These are phyloP conservation scores for Loris lydekkerianus DNA, from an alignment of 2,797 vertebrate species.

Conservation along the genomic window DNA sequence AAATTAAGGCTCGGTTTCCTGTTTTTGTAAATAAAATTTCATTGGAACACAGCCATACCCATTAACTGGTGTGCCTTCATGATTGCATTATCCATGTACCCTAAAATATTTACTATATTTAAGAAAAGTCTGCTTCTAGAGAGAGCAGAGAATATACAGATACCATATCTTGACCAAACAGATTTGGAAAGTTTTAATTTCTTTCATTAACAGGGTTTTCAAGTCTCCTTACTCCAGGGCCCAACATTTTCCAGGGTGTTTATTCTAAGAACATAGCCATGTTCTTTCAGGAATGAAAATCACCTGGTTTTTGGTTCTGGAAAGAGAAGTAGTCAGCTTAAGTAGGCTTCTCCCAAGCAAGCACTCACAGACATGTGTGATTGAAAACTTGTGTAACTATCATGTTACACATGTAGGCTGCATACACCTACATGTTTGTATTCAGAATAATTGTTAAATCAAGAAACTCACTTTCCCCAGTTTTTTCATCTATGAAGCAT, in stretches of 20 bases:
- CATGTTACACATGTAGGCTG: not conserved
- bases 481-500: slow-evolving; percentile 87
- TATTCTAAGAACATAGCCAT: slow-evolving; percentile 1
- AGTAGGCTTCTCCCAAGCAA: not conserved
- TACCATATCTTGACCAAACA: not conserved
- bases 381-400: not conserved
- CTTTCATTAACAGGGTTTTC: not conserved
- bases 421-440: not conserved
- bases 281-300: slow-evolving; percentile 51
- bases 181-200: not conserved
- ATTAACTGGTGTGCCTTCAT: not conserved
- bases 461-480: slow-evolving; percentile 63
- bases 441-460: slow-evolving; percentile 4
- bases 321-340: not conserved
- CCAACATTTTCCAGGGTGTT: slow-evolving; percentile 29
- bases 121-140: not conserved
- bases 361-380: not conserved
- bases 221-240: not conserved
- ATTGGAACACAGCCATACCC: not conserved
- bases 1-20: not conserved
- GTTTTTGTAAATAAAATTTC: slow-evolving; percentile 27
- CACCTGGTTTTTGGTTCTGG: not conserved
- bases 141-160: not conserved
- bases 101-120: not conserved
- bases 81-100: not conserved